Conservation (phyloP, 2,888 invertebrate genomes). For the Hedychridium roseum region DNA sequence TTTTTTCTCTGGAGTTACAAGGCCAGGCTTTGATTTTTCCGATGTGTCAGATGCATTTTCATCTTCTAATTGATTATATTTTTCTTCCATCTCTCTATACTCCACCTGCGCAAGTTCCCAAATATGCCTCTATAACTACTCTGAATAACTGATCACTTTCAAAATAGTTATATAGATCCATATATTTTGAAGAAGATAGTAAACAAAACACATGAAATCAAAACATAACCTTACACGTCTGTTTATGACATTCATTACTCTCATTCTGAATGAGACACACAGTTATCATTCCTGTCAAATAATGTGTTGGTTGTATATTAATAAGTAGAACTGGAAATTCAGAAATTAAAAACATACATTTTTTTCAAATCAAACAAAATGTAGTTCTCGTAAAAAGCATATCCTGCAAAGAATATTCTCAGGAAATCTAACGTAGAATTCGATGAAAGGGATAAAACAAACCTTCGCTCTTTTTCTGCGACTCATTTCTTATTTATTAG, state of each 20-base stretch:
- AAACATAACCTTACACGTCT: constrained; percentile 28
- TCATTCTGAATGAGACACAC: no score
- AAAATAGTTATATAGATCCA: no score
- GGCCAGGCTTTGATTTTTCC: constrained; percentile 69
- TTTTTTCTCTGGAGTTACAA: constrained; percentile 60
- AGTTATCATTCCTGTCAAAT: background rate
- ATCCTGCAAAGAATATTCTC: background rate
- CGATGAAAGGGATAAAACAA: constrained; percentile 18
- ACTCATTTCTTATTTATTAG: constrained; percentile 63
- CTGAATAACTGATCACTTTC: no score
- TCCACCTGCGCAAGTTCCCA: constrained; percentile 66
- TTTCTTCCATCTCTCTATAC: constrained; percentile 74
- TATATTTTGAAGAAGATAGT: background rate
- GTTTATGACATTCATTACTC: no score
- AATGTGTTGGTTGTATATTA: background rate
- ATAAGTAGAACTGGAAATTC: no score
- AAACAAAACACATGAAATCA: constrained; percentile 16
- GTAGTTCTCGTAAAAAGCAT: constrained; percentile 1
- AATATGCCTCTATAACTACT: background rate
- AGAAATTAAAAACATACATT: background rate
- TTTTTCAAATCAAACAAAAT: background rate
- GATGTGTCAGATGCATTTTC: constrained; percentile 72
- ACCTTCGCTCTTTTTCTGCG: constrained; percentile 71
- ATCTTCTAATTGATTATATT: constrained; percentile 69
- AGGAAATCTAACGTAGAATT: constrained; percentile 6